These are phyloP conservation scores for Micrastur ruficollis DNA, from an alignment of 2,797 vertebrate species.

Conservation along the genomic window DNA sequence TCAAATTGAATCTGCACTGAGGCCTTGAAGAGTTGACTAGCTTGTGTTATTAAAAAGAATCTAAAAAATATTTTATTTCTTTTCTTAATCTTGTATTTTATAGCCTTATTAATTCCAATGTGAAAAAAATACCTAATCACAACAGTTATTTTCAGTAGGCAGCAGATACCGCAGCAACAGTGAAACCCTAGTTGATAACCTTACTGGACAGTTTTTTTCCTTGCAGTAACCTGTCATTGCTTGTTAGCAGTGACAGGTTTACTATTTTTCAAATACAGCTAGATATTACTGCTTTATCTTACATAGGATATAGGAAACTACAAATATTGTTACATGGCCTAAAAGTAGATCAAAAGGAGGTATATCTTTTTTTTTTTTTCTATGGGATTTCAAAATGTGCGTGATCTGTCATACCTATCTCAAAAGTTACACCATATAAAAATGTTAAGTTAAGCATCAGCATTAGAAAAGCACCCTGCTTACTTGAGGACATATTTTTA, in stretches of 20 bases:
- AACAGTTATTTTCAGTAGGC: neutral
- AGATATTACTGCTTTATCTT: neutral
- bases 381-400: neutral
- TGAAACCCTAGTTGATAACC: conserved; percentile 2
- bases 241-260: neutral
- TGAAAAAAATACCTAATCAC: conserved; percentile 30
- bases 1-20: neutral
- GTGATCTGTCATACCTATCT: neutral
- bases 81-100: neutral
- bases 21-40: neutral
- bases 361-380: neutral
- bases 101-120: neutral
- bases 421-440: neutral
- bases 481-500: neutral
- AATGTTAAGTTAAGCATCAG: neutral
- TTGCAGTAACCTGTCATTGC: conserved; percentile 23
- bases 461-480: neutral
- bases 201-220: neutral
- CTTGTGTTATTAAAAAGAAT: neutral
- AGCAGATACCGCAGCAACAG: conserved; percentile 31
- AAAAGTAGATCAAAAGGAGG: neutral
- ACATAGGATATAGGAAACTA: neutral
- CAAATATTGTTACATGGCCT: neutral
- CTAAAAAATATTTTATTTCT: neutral
- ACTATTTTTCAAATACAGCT: neutral